A percentile compares a stretch with the other conserved stretches of the same genome.
Conservation (phyloP, 2,797 vertebrate genomes). For the Chaetodon trifasciatus region DNA sequence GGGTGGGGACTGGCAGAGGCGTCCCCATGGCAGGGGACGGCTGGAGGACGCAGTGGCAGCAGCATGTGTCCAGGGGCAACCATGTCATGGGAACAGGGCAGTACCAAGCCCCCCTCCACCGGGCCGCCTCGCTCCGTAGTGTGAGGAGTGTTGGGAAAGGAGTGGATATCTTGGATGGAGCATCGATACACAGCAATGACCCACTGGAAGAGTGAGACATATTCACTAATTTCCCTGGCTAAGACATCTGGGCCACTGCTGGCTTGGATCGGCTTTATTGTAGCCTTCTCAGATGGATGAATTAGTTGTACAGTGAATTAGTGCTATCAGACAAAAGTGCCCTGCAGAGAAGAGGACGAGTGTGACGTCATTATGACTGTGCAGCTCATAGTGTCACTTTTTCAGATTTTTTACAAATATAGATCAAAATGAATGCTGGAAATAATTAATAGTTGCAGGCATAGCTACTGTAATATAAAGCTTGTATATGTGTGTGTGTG, state of each 20-base stretch:
- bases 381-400: no score
- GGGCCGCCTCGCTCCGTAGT: conserved; percentile 89
- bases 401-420: no score
- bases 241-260: not conserved
- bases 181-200: conserved; percentile 84
- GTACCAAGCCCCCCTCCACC: conserved; percentile 80
- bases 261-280: not conserved
- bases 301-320: not conserved
- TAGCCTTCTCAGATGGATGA: not conserved
- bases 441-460: no score
- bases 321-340: not conserved
- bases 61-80: conserved; percentile 67
- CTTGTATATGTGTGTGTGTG: conserved; percentile 34
- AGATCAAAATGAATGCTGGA: no score
- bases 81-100: conserved; percentile 56
- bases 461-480: not conserved
- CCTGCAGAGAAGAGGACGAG: not conserved
- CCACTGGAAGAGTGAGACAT: conserved; percentile 87
- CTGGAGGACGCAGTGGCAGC: conserved; percentile 74
- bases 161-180: conserved; percentile 86
- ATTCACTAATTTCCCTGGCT: not conserved
- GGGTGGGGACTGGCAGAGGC: conserved; percentile 53
- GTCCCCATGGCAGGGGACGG: conserved; percentile 47
- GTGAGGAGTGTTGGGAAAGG: conserved; percentile 88
- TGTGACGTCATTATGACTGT: not conserved